These are phyloP conservation scores for Dicranocentrus wangi DNA, from an alignment of 2,888 invertebrate species.

Conservation along the genomic window DNA sequence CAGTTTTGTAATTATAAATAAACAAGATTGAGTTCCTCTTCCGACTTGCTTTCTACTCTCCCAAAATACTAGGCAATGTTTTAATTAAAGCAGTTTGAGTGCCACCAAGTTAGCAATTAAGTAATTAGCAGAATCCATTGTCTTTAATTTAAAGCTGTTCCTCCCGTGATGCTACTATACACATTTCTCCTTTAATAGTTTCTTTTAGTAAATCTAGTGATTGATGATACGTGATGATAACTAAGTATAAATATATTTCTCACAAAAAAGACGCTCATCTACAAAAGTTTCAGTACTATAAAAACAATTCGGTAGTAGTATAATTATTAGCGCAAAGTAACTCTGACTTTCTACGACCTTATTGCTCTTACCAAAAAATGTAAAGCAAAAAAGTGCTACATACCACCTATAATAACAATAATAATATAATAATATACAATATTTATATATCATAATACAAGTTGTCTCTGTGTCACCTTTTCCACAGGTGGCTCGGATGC, in stretches of 20 bases:
- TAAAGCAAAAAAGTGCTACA: neutral
- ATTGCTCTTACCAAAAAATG: neutral
- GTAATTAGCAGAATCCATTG: slow-evolving; percentile 5
- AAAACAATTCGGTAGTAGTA: slow-evolving; percentile 35
- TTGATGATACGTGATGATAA: no score
- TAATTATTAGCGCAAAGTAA: no score
- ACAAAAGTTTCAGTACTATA: slow-evolving; percentile 22
- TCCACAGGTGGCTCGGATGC: no score
- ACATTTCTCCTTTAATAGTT: neutral
- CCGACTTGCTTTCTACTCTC: neutral
- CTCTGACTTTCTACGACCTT: neutral
- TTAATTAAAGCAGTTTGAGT: neutral
- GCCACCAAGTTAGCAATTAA: slow-evolving; percentile 1
- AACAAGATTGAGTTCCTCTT: neutral
- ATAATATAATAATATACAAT: neutral
- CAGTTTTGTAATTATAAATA: neutral
- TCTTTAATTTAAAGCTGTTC: slow-evolving; percentile 54
- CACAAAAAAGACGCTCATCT: slow-evolving; percentile 8
- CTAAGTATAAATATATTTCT: slow-evolving; percentile 11
- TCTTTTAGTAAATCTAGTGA: neutral
- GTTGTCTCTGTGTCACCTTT: neutral
- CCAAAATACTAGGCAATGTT: neutral
- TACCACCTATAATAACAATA: neutral
- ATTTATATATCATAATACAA: neutral
- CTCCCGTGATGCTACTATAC: slow-evolving; percentile 7